Evolutionary conservation across 2,888 invertebrate species (phyloP).

Genomic region (Sarcophaga caerulescens): DNA sequence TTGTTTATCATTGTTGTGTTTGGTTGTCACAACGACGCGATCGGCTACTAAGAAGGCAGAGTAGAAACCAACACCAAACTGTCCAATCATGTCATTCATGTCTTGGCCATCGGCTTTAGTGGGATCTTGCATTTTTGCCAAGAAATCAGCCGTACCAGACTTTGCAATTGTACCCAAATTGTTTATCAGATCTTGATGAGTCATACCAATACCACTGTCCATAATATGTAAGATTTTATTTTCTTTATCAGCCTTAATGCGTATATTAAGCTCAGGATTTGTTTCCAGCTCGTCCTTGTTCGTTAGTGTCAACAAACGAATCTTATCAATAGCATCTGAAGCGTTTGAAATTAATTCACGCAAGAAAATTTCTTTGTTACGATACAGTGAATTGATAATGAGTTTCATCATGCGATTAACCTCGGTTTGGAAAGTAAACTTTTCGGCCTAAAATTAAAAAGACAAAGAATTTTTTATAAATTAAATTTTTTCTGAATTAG

Average conservation of each 20-base stretch:
- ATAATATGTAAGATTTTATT: slow-evolving; percentile 95
- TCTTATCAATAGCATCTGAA: slow-evolving; percentile 99
- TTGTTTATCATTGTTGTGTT: slow-evolving; percentile 96
- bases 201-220: slow-evolving; percentile 99
- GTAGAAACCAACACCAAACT: slow-evolving; percentile 99
- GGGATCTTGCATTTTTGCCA: slow-evolving; percentile 92
- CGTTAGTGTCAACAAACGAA: slow-evolving; percentile 95
- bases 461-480: slow-evolving; percentile 5
- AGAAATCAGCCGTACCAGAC: slow-evolving; percentile 97
- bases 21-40: slow-evolving; percentile 96
- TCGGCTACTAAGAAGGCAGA: slow-evolving; percentile 99
- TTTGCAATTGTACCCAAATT: slow-evolving; percentile 99
- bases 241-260: slow-evolving; percentile 96
- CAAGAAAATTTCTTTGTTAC: slow-evolving; percentile 99
- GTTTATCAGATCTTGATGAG: slow-evolving; percentile 93
- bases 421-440: slow-evolving; percentile 97
- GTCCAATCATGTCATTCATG: slow-evolving; percentile 98
- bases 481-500: neutral
- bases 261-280: slow-evolving; percentile 92
- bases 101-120: slow-evolving; percentile 84
- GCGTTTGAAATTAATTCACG: slow-evolving; percentile 99
- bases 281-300: slow-evolving; percentile 89
- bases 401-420: slow-evolving; percentile 99
- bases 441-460: slow-evolving; percentile 84
- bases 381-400: slow-evolving; percentile 99